Conservation (phyloP, 2,797 vertebrate species). For the Halcyon badia region DNA sequence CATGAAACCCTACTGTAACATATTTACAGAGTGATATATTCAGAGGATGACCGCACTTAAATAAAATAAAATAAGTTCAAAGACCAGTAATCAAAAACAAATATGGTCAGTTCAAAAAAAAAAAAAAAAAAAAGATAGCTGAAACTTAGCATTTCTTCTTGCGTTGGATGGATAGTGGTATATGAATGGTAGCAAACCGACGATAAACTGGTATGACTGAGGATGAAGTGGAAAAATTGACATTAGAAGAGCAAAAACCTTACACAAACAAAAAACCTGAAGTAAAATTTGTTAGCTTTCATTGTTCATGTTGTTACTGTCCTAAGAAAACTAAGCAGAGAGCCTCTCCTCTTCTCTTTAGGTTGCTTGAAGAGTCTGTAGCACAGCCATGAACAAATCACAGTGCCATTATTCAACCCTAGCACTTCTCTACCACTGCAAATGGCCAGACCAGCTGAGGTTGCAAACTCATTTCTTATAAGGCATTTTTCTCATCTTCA, state of each 20-base stretch:
- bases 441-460: not conserved
- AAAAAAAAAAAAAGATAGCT: not conserved
- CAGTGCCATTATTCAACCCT: not conserved
- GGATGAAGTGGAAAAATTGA: not conserved
- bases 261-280: not conserved
- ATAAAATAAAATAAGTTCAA: conserved; percentile 62
- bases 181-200: not conserved
- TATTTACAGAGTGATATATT: conserved; percentile 52
- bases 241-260: not conserved
- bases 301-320: not conserved
- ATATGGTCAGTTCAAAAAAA: conserved; percentile 4
- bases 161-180: not conserved
- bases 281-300: not conserved
- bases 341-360: not conserved
- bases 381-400: not conserved
- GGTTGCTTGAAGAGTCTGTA: not conserved
- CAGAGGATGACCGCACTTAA: conserved; percentile 47
- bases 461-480: not conserved
- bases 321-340: not conserved
- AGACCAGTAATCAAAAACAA: conserved; percentile 66
- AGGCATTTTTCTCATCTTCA: not conserved
- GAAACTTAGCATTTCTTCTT: not conserved
- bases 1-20: conserved; percentile 54
- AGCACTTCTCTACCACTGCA: not conserved
- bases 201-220: not conserved